Evolutionary conservation across 23 tunicate genomes (phyloP), one percentile per base, ranked within the genome.

Genomic region (Diplosoma virens): DNA sequence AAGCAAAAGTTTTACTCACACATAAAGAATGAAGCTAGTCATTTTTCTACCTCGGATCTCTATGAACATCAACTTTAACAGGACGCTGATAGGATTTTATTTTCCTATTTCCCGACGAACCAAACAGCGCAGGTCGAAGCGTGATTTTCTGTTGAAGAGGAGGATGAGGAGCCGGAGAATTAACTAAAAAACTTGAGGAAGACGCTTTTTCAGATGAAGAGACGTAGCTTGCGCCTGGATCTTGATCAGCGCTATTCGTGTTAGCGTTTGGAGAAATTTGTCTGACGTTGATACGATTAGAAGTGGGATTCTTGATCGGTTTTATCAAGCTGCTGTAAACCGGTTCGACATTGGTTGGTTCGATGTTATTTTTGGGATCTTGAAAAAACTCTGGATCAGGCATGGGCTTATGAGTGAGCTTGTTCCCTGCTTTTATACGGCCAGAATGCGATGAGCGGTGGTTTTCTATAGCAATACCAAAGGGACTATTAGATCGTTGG

Each of bases 401-500:
- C 22, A 81, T 16, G 17, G 59, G 41, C 1, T 50, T 72, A 31
- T 81, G 86, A 37, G 60, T 21, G 20, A 61, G 1, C 25, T 81
- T 71, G 34, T 9, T 41, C 7, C 72, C 79, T 37, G 32, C 67
- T 59, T 81, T 81, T 20, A 81, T 58, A 2, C 86, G 59, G 2
- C 86, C 86, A 6, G 86, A 81, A 41, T 81, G 71, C 3, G 79
- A 54, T n/a, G 86, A 71, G 25, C 67, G 56, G 53, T 71, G 86
- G 32, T 72, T 81, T 45, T 81, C 70, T 6, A 81, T 21, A 23
- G 86, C 86, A 2, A 35, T 5, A 29, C 60, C 41, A 30, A 71
- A 81, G 0, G 86, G 86, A 32, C 86, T 81, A 1, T 46, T 0
- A 7, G 79, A 31, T 18, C 86, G 79, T 16, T 71, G 79, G 0